phyloP scores from a whole-genome alignment of 2,888 invertebrate genomes.

The Phyto melanocephala region DNA sequence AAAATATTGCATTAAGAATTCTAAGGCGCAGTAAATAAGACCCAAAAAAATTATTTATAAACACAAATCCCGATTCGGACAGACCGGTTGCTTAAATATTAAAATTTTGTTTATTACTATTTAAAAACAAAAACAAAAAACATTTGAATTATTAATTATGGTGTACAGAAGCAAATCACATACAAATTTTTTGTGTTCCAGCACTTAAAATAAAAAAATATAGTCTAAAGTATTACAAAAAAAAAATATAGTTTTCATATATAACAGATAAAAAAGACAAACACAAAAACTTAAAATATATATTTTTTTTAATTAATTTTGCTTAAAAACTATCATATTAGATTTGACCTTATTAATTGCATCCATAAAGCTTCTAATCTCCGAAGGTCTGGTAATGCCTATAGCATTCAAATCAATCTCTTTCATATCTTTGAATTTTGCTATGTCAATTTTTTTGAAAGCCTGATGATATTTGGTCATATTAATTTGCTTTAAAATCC shows the following conservation, averaged over 20 bases:
- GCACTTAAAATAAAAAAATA: not conserved
- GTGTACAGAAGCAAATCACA: constrained; percentile 1
- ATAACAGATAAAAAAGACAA: not conserved
- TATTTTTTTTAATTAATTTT: not conserved
- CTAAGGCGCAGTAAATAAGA: constrained; percentile 45
- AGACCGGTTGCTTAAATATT: constrained; percentile 18
- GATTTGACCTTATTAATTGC: constrained; percentile 27
- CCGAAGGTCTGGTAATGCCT: constrained; percentile 43
- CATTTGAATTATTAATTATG: constrained; percentile 35
- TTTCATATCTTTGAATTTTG: constrained; percentile 37
- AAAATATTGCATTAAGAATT: constrained; percentile 3
- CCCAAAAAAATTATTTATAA: not conserved
- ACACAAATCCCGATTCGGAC: constrained; percentile 18
- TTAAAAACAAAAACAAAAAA: constrained; percentile 2
- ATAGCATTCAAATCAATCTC: constrained; percentile 56
- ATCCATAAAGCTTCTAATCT: constrained; percentile 30
- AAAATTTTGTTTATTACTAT: too few relatives aligned
- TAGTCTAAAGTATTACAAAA: not conserved
- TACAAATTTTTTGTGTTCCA: constrained; percentile 21
- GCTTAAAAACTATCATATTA: not conserved
- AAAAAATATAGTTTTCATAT: not conserved
- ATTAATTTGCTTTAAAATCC: constrained; percentile 42
- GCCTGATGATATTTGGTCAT: constrained; percentile 45
- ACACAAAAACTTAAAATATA: not conserved
- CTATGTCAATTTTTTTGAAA: constrained; percentile 39